Percentiles rank a stretch among this genome's conserved stretches.
phyloP scores from a whole-genome alignment of 2,888 invertebrate species.

The Stenichneumon culpator region DNA sequence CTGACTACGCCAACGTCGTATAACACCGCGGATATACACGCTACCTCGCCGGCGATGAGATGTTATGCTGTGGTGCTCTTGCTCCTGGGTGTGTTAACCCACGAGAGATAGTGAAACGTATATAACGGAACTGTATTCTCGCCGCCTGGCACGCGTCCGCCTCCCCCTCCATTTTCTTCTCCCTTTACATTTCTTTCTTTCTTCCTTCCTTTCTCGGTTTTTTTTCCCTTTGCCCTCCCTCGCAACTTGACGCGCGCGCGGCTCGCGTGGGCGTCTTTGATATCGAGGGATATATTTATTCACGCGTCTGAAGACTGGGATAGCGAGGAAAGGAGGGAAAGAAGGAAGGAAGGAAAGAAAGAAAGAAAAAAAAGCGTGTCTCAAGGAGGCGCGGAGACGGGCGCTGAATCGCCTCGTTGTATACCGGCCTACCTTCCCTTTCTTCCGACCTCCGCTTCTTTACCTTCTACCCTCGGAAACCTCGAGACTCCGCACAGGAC shows the following conservation, averaged over 20 bases:
- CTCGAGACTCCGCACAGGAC: slow-evolving; percentile 31
- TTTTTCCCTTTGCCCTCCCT: slow-evolving; percentile 32
- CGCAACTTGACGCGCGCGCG: slow-evolving; percentile 60
- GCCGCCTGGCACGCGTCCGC: slow-evolving; percentile 57
- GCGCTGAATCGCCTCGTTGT: slow-evolving; percentile 79
- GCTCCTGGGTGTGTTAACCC: slow-evolving; percentile 16
- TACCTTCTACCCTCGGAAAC: slow-evolving; percentile 55
- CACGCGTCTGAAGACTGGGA: slow-evolving; percentile 56
- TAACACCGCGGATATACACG: slow-evolving; percentile 40
- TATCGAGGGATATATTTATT: slow-evolving; percentile 69
- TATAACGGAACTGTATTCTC: slow-evolving; percentile 56
- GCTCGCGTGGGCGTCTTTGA: slow-evolving; percentile 68
- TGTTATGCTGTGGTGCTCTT: slow-evolving; percentile 48
- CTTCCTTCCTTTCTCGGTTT: slow-evolving; percentile 41
- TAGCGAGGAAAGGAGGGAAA: slow-evolving; percentile 48
- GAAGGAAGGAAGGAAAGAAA: slow-evolving; percentile 49
- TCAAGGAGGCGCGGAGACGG: slow-evolving; percentile 59
- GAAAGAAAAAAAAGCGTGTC: slow-evolving; percentile 33
- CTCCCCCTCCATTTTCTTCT: slow-evolving; percentile 31
- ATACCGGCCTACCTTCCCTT: slow-evolving; percentile 6
- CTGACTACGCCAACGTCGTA: slow-evolving; percentile 27
- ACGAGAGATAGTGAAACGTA: slow-evolving; percentile 58
- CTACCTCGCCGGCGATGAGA: slow-evolving; percentile 15
- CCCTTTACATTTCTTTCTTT: slow-evolving; percentile 35
- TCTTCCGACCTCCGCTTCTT: slow-evolving; percentile 40